Base-by-base conservation (phyloP, 2,797 vertebrate genomes). In the Lacerta viridis region DNA sequence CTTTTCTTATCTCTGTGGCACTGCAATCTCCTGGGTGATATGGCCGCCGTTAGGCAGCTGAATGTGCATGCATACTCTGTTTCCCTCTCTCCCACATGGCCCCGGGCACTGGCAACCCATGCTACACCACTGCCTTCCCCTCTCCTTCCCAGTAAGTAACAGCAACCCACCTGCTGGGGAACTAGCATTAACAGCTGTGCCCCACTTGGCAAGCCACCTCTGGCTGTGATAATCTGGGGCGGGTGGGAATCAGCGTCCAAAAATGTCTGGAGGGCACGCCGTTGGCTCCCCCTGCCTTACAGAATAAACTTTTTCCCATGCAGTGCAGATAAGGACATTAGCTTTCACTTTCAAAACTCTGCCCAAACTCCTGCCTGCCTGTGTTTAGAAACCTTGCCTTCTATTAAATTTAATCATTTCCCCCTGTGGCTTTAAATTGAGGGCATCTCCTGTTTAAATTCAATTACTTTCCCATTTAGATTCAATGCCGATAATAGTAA, bases 381-480 rank as follows among this genome's bases (percentile, higher is more conserved):
- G 27, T 0, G 0, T 36, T 90, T 50, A 92, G 87, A 93, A 94
- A 90, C 61, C 29, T 18, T 61, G 71, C 50, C 75, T 92, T 89
- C 41, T 91, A 66, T 83, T 81, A 68, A 82, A 93, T 27, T 69
- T 83, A 86, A 43, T 83, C 43, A 87, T 86, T 90, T 80, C 0
- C 66, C 10, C 80, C 66, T 7, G 76, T 69, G 46, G 59, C 25
- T 91, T 92, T 89, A 77, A 88, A 0, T 46, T 59, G 71, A 76
- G 66, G 50, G 85, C 29, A 87, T 87, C 78, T 71, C 36, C 13
- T 1, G 0, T 87, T 82, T 90, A 83, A 84, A 39, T 2, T 1
- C 80, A 90, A 39, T 85, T 90, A 71, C 86, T 69, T 84, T 69
- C 78, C 78, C 81, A 81, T 87, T 87, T 84, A 90, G 77, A 84